These are phyloP conservation scores for Mobula hypostoma DNA, from an alignment of 2,113 vertebrate genomes.

Conservation along the genomic window DNA sequence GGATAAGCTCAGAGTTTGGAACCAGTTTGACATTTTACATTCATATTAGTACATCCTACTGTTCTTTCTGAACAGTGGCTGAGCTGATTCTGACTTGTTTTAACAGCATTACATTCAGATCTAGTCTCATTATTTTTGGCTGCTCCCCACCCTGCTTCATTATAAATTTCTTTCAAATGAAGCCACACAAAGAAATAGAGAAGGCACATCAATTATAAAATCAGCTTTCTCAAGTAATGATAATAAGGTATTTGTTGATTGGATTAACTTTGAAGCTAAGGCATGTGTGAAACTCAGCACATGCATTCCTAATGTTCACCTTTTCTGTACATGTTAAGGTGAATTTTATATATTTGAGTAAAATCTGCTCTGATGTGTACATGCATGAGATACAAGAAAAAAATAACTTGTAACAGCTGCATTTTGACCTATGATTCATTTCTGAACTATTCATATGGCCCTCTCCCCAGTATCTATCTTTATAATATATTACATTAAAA, in stretches of 20 bases:
- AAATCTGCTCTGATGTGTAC: slow-evolving; percentile 18
- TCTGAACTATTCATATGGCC: slow-evolving; percentile 16
- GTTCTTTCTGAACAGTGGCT: neutral
- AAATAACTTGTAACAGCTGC: slow-evolving; percentile 12
- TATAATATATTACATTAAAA: slow-evolving; percentile 28
- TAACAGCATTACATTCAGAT: neutral
- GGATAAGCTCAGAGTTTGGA: neutral
- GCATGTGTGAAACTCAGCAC: neutral
- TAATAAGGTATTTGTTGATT: neutral
- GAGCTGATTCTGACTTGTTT: neutral
- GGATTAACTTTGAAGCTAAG: neutral
- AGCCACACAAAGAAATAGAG: neutral
- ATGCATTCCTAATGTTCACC: slow-evolving; percentile 26
- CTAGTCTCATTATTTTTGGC: neutral
- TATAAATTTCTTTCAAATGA: slow-evolving; percentile 18
- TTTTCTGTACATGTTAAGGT: slow-evolving; percentile 30
- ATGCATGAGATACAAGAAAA: slow-evolving; percentile 10
- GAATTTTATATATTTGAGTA: neutral
- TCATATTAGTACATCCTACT: neutral
- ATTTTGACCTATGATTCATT: slow-evolving; percentile 28
- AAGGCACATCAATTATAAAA: neutral
- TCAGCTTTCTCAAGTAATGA: neutral
- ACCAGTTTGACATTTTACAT: neutral
- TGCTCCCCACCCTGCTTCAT: neutral
- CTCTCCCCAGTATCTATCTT: slow-evolving; percentile 27